These are phyloP conservation scores for Columba livia DNA, from an alignment of 2,113 vertebrate species.

Conservation along the genomic window DNA sequence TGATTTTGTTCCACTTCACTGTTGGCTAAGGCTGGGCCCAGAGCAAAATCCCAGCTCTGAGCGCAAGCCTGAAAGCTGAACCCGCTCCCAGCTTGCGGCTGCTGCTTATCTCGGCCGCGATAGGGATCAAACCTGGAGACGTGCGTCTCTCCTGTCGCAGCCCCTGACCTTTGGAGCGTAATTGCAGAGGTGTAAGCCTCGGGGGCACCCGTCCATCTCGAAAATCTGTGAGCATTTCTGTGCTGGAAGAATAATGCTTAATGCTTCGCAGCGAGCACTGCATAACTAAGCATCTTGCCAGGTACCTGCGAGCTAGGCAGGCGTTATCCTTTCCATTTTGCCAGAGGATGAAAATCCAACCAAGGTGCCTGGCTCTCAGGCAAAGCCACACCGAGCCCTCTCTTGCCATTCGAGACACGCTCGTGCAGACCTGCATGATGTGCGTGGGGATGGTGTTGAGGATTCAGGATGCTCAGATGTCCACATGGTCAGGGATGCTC, in stretches of 20 bases:
- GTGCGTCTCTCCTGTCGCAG: neutral
- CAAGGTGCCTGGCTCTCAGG: neutral
- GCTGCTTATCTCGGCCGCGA: neutral
- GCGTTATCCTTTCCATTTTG: rapidly evolving
- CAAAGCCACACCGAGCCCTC: neutral
- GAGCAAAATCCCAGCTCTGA: constrained; percentile 30
- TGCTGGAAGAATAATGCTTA: neutral
- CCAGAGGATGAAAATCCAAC: neutral
- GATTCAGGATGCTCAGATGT: neutral
- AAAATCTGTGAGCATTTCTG: neutral
- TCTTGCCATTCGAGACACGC: neutral
- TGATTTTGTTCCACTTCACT: constrained; percentile 36
- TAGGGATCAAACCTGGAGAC: neutral
- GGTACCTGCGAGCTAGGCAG: neutral
- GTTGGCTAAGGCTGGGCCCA: neutral
- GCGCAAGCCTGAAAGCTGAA: neutral
- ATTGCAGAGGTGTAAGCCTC: neutral
- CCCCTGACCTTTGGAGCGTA: neutral
- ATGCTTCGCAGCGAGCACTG: neutral
- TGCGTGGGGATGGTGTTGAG: neutral
- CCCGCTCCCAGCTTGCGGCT: neutral
- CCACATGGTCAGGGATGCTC: neutral
- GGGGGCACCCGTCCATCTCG: neutral
- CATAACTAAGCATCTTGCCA: rapidly evolving
- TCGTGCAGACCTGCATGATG: rapidly evolving